Conservation (phyloP, 2,888 invertebrate genomes). For the Plebejus argus region DNA sequence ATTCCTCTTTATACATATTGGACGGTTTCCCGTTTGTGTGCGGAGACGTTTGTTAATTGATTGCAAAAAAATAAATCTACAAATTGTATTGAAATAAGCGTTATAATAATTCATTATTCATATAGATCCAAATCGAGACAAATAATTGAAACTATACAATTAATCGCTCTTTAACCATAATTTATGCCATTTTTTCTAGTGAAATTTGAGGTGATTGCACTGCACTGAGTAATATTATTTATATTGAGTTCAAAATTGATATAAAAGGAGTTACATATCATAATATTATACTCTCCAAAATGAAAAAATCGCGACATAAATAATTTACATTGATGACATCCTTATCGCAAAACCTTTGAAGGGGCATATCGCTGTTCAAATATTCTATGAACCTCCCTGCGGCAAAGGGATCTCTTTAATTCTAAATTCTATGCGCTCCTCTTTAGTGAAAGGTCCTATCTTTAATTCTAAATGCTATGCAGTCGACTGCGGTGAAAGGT, state of each 20-base stretch:
- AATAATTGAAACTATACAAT: background rate
- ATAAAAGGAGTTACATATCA: background rate
- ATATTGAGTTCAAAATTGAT: no score
- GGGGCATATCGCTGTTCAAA: background rate
- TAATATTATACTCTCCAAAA: background rate
- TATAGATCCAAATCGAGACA: background rate
- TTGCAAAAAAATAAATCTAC: background rate
- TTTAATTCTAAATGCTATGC: constrained; percentile 25
- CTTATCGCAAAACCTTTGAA: background rate
- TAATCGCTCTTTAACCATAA: background rate
- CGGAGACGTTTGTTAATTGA: constrained; percentile 17
- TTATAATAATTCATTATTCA: background rate
- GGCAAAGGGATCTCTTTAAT: background rate
- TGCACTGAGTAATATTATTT: no score
- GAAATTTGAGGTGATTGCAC: no score
- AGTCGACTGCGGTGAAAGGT: constrained; percentile 16
- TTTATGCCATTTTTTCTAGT: background rate
- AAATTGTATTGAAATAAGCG: background rate
- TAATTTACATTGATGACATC: background rate
- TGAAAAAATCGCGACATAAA: background rate
- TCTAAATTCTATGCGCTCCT: background rate
- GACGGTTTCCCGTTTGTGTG: constrained; percentile 10
- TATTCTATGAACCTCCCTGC: background rate
- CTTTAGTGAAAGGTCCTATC: background rate
- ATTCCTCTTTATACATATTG: constrained; percentile 35